Conservation (phyloP, 2,797 vertebrate genomes). For the Phoeniculus purpureus region DNA sequence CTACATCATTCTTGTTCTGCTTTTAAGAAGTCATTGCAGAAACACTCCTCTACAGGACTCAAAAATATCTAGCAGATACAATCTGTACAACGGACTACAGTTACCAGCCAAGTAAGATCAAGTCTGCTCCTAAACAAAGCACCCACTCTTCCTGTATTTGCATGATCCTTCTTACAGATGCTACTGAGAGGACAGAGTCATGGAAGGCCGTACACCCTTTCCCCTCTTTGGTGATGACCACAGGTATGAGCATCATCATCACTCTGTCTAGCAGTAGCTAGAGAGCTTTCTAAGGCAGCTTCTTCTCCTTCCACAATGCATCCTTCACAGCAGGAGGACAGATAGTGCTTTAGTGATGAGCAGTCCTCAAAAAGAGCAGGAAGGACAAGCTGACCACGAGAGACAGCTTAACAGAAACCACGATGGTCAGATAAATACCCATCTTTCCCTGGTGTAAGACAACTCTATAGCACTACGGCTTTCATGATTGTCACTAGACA, state of each 20-base stretch:
- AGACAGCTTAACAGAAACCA: not conserved
- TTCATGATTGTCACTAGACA: constrained; percentile 13
- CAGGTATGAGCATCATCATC: not conserved
- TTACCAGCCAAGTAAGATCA: not conserved
- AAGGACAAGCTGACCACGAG: not conserved
- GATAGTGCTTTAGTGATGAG: not conserved
- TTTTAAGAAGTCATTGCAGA: not conserved
- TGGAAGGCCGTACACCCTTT: not conserved
- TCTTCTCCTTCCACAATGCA: not conserved
- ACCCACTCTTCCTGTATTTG: not conserved
- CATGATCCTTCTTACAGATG: not conserved
- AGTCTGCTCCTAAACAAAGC: not conserved
- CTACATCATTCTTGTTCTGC: not conserved
- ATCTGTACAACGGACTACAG: not conserved
- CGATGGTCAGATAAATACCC: not conserved
- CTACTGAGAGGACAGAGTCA: not conserved
- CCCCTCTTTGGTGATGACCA: not conserved
- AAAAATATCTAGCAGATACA: not conserved
- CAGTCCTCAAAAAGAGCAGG: not conserved
- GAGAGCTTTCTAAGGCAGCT: not conserved
- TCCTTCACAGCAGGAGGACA: not conserved
- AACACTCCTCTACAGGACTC: not conserved
- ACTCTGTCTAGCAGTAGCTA: not conserved
- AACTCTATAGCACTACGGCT: not conserved
- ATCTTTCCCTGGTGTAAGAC: not conserved